Evolutionary conservation across 2,113 vertebrate genomes (phyloP).

Genomic region (Vombatus ursinus): DNA sequence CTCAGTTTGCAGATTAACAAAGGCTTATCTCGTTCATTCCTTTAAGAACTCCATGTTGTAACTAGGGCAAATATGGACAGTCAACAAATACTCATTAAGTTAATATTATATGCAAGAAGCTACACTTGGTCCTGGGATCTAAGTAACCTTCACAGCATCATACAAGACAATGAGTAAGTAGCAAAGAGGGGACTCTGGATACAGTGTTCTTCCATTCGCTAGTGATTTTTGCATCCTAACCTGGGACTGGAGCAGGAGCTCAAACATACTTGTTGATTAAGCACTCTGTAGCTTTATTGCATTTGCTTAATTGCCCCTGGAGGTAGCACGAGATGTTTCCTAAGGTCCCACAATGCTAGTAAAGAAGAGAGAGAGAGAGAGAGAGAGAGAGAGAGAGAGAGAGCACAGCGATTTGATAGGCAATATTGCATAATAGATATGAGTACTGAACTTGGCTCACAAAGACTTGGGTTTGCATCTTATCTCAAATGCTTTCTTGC

Average conservation of each 20-base stretch:
- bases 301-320: background rate
- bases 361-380: no score
- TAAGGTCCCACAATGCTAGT: background rate
- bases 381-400: no score
- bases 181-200: background rate
- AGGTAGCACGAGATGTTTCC: background rate
- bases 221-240: background rate
- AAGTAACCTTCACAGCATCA: background rate
- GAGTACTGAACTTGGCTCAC: background rate
- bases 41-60: background rate
- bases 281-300: background rate
- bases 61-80: background rate
- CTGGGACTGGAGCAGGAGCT: background rate
- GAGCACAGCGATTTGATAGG: no score
- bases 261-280: background rate
- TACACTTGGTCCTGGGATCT: background rate
- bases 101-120: background rate
- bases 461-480: background rate
- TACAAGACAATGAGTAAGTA: background rate
- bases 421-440: no score
- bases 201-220: background rate
- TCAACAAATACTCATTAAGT: background rate
- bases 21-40: background rate
- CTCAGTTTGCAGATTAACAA: background rate
- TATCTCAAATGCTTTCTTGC: background rate